Evolutionary conservation across 2,797 vertebrate species (phyloP), one percentile per base, ranked within the genome.

Genomic region (Siniperca scherzeri): DNA sequence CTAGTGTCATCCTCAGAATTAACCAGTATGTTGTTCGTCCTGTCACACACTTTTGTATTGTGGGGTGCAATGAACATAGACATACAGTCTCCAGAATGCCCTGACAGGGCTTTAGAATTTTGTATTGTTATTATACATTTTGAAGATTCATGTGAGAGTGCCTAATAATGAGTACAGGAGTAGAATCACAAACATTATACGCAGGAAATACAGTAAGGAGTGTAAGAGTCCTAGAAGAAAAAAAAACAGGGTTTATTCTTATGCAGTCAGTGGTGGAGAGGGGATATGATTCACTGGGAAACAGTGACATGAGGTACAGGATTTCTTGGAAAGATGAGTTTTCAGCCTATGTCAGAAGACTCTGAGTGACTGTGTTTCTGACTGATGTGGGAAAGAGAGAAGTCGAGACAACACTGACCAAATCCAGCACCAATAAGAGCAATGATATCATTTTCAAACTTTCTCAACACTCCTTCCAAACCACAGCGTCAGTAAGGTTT

Each of bases 201-300:
- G n/a, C 19, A 48, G 46, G 3, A n/a, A 19, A 22, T 42, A 69
- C 16, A 68, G 56, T 42, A 27, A 19, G 21, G 25, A 25, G 25
- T 42, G 21, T 17, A 56, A 22, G 27, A 81, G 12, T 27, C 25
- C 6, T 0, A 13, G 42, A 1, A 30, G 36, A 61, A 46, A 59
- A 40, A 30, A 72, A 52, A 62, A 70, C n/a, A 44, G 3, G 25
- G 33, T 71, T 60, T 11, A 53, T 40, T 74, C 12, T 76, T 33
- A 73, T 56, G 38, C 52, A 73, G 50, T 82, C 59, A 61, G 42
- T 36, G 61, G 21, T 48, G 13, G 57, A 81, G 40, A 61, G 57
- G 42, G 52, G 60, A 64, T 30, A 73, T 89, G 88, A 91, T 66
- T 91, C 85, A 90, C 40, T 74, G 56, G 64, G 79, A 89, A 89